phyloP scores from a whole-genome alignment of 1,140 invertebrate species.

The Tigriopus japonicus region DNA sequence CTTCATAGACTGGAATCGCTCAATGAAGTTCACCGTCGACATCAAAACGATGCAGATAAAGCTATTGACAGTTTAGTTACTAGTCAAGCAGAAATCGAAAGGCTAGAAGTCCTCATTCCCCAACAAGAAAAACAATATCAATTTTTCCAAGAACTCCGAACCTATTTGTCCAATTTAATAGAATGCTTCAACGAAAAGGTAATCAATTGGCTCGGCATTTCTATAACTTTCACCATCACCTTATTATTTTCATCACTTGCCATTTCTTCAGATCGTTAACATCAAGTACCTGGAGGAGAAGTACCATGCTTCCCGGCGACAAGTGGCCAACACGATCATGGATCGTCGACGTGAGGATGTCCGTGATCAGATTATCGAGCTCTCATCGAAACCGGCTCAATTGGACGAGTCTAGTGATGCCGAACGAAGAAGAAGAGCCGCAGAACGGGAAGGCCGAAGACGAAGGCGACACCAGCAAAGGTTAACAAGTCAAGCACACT shows the following conservation, averaged over 20 bases:
- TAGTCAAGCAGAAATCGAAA: slow-evolving; percentile 14
- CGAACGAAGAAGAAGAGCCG: not conserved
- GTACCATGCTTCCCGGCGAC: slow-evolving; percentile 57
- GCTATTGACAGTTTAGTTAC: slow-evolving; percentile 12
- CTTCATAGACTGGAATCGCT: slow-evolving; percentile 21
- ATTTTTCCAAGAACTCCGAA: slow-evolving; percentile 84
- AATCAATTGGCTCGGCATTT: too few species aligned
- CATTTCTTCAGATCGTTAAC: not conserved
- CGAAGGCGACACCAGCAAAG: slow-evolving; percentile 2
- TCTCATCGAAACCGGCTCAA: slow-evolving; percentile 20
- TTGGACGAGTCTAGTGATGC: not conserved
- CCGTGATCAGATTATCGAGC: slow-evolving; percentile 76
- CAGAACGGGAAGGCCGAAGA: slow-evolving; percentile 13
- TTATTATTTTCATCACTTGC: too few species aligned
- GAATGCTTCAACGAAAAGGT: slow-evolving; percentile 59
- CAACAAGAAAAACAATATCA: slow-evolving; percentile 51
- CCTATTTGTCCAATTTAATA: slow-evolving; percentile 84
- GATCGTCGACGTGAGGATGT: slow-evolving; percentile 67
- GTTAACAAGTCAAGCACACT: not conserved
- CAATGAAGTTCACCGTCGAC: slow-evolving; percentile 36
- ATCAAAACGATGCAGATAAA: slow-evolving; percentile 27
- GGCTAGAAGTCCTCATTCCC: slow-evolving; percentile 31
- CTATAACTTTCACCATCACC: too few species aligned
- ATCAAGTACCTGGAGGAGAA: slow-evolving; percentile 47
- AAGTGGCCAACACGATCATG: slow-evolving; percentile 34